Conservation (phyloP, 2,888 invertebrate genomes). For the Volucella zonaria region DNA sequence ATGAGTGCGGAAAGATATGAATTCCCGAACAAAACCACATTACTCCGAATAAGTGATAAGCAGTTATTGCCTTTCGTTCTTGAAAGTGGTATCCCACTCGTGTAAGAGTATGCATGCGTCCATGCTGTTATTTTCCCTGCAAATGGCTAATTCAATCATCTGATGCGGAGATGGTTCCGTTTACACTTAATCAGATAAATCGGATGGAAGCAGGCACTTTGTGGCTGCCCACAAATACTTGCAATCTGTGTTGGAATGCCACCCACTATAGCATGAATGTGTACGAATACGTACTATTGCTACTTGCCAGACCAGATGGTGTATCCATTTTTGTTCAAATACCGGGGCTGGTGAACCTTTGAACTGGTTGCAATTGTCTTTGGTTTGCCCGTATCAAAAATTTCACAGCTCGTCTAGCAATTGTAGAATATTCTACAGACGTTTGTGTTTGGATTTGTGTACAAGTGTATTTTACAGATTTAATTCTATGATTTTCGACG, state of each 20-base stretch:
- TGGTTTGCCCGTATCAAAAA: conserved; percentile 70
- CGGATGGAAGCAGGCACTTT: conserved; percentile 76
- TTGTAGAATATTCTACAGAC: conserved; percentile 55
- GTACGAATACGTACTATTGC: conserved; percentile 11
- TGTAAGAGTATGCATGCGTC: conserved; percentile 41
- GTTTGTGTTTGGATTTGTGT: conserved; percentile 18
- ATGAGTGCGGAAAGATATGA: conserved; percentile 74
- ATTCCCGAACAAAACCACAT: conserved; percentile 75
- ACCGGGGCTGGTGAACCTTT: conserved; percentile 62
- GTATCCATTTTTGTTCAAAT: conserved; percentile 73
- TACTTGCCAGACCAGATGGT: conserved; percentile 40
- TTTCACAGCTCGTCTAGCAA: conserved; percentile 74
- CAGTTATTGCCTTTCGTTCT: conserved; percentile 74
- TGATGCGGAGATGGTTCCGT: conserved; percentile 75
- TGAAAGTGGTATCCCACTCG: conserved; percentile 51
- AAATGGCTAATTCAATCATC: conserved; percentile 82
- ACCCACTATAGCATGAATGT: background rate
- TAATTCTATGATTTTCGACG: too few species aligned
- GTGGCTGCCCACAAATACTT: conserved; percentile 75
- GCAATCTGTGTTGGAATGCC: conserved; percentile 47
- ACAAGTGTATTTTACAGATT: background rate
- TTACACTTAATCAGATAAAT: conserved; percentile 76
- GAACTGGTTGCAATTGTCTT: conserved; percentile 65
- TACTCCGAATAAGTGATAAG: conserved; percentile 76
- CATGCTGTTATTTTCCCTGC: conserved; percentile 74